Percentiles rank a stretch among this genome's conserved stretches.
These are phyloP conservation scores for Leucosticte australis DNA, from an alignment of 2,113 vertebrate species.

Conservation along the genomic window DNA sequence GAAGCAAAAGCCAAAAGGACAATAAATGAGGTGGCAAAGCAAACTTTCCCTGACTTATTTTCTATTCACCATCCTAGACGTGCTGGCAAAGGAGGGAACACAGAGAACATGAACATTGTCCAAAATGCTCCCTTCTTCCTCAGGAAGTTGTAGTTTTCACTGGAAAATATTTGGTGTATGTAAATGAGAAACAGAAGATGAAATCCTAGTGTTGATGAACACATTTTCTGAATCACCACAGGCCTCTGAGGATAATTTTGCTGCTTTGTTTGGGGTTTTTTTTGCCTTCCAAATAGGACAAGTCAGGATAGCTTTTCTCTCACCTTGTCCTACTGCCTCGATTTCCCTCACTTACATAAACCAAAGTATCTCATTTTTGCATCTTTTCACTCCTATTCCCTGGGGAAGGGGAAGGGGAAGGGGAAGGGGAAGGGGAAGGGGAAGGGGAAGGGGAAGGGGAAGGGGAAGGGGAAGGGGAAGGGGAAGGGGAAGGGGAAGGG, in stretches of 20 bases:
- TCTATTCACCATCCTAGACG: background rate
- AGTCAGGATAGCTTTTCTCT: background rate
- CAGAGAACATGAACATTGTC: background rate
- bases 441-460: too few relatives aligned
- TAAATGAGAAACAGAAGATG: background rate
- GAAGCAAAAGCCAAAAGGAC: background rate
- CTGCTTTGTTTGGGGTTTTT: background rate
- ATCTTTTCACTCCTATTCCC: background rate
- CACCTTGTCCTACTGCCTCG: background rate
- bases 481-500: too few relatives aligned
- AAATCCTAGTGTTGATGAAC: background rate
- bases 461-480: background rate
- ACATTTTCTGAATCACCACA: background rate
- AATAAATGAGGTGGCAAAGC: background rate
- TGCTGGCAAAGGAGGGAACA: background rate
- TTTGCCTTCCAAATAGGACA: too few relatives aligned
- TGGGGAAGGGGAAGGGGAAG: background rate
- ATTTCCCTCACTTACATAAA: background rate
- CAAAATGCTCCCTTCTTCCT: background rate
- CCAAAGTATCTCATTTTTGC: accelerated
- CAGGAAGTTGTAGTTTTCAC: background rate
- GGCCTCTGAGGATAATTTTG: background rate
- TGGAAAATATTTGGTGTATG: background rate
- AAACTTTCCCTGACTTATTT: background rate
- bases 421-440: too few relatives aligned